Evolutionary conservation across 2,797 vertebrate genomes (phyloP), one percentile per base, ranked within the genome.

Genomic region (Manis javanica): DNA sequence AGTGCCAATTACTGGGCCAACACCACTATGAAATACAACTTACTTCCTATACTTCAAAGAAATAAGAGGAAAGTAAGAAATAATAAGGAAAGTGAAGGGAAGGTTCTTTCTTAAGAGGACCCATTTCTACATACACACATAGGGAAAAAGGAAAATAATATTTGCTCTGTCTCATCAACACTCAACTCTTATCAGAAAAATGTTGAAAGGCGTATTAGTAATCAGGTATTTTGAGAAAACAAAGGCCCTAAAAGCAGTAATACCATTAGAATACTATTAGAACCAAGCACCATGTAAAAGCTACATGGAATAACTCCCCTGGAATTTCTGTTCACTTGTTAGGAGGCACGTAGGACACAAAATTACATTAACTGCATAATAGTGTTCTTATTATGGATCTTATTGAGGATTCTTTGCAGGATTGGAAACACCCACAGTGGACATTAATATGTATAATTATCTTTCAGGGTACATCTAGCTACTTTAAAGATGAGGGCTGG

Each of bases 401-500:
- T 77, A 90, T 29, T 95, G 89, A 87, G 64, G 75, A 92, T 90
- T 90, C 85, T 66, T 84, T 87, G 90, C 71, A 96, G 75, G 61
- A 84, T 37, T 92, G 82, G 29, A 92, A 93, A 95, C 55, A 82
- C n/a, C 88, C 82, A 78, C 82, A 57, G 55, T 86, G 69, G 77
- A 90, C 89, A 78, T 91, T 96, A 95, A 74, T 87, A 79, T 87
- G 90, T 79, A 87, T 59, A 83, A 90, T 94, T 92, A 75, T 82
- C 75, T 49, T 95, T 69, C 10, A 5, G 37, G 79, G 75, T 55
- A 72, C 69, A 85, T 64, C 26, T 55, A 94, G 74, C 19, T 59
- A 72, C 34, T 94, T 88, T 12, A 94, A 92, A 74, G 82, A 74
- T 31, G 42, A 71, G 51, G 21, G 46, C 64, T 68, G 79, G 6